phyloP scores from a whole-genome alignment of 2,888 invertebrate genomes.

The Eupithecia subumbrata region DNA sequence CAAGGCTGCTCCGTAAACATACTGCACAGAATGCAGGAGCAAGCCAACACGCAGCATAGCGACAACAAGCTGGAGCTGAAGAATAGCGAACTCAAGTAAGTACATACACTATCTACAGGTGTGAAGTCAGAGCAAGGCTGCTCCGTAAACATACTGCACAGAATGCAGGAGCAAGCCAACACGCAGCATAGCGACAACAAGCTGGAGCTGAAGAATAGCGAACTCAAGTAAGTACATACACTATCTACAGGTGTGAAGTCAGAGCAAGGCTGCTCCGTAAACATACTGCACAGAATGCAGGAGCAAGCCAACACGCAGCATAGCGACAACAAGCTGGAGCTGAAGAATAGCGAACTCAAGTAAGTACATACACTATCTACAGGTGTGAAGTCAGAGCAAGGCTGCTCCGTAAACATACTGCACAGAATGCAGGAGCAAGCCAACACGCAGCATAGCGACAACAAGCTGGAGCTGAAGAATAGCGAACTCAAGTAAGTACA shows the following conservation, averaged over 20 bases:
- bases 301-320: too few species aligned
- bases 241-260: slow-evolving; percentile 56
- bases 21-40: too few species aligned
- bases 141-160: slow-evolving; percentile 85
- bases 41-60: too few species aligned
- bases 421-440: too few species aligned
- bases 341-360: slow-evolving; percentile 86
- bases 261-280: slow-evolving; percentile 90
- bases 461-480: slow-evolving; percentile 75
- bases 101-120: slow-evolving; percentile 14
- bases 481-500: slow-evolving; percentile 86
- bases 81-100: slow-evolving; percentile 87
- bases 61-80: slow-evolving; percentile 71
- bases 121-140: slow-evolving; percentile 86
- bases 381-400: slow-evolving; percentile 82
- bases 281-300: slow-evolving; percentile 46
- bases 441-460: too few species aligned
- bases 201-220: slow-evolving; percentile 79
- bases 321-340: slow-evolving; percentile 69
- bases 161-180: too few species aligned
- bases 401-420: slow-evolving; percentile 87
- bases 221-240: slow-evolving; percentile 86
- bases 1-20: slow-evolving; percentile 89
- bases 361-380: slow-evolving; percentile 61
- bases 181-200: too few species aligned